Evolutionary conservation across 2,888 invertebrate species (phyloP), one percentile per base, ranked within the genome.

Genomic region (Saturnia japonica): DNA sequence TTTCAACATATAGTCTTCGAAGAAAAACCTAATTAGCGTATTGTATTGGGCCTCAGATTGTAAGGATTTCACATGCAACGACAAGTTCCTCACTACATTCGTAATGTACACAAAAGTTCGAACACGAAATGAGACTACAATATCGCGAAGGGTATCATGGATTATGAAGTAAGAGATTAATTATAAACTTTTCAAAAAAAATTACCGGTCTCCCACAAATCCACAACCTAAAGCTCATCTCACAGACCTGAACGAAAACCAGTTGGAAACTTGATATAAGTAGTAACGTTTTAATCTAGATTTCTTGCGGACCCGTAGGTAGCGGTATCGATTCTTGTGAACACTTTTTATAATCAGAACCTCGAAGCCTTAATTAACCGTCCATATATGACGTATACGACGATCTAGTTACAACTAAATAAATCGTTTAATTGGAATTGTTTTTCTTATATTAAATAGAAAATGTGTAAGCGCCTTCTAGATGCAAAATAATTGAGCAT

Each of bases 261-360:
- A 64, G 64, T 64, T 40, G 34, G 34, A 64, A 64, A 64, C 64
- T 64, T 40, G 64, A 40, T 40, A 14, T 43, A 28, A 60, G 28
- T 40, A 62, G 16, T 34, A 34, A 64, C 64, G 40, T 64, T 40
- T 64, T 64, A 64, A 64, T 40, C 64, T 64, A 64, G 64, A 64
- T 64, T 64, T 64, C 64, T 40, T 64, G 64, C 40, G n/a, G 11
- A 40, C 40, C 40, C 64, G 64, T 64, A 64, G n/a, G 64, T 64
- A 64, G n/a, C 40, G 64, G 64, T 40, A 64, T 64, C 64, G 64
- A 64, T 64, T 64, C 64, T 64, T 40, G 64, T 40, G 9, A 64
- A 64, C n/a, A n/a, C 64, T 64, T 40, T 64, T 64, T 64, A 40
- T 40, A 3, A 14, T 60, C 34, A 64, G 40, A 64, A 40, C 40